Percentiles rank a stretch among this genome's conserved stretches.
These are phyloP conservation scores for Pterois miles DNA, from an alignment of 2,797 vertebrate species.

Conservation along the genomic window DNA sequence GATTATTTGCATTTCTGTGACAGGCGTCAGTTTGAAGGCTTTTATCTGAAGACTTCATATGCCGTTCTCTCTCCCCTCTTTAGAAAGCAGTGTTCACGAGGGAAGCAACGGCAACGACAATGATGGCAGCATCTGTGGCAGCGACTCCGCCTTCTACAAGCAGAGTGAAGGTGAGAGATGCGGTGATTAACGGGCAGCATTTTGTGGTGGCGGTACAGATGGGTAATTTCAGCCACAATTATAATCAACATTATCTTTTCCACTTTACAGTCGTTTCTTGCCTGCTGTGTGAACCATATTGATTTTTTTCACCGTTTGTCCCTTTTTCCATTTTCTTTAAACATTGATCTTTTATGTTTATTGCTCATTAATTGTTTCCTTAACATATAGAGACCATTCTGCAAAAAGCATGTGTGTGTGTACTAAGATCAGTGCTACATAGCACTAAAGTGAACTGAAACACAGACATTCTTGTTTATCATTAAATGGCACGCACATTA, in stretches of 20 bases:
- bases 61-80: slow-evolving; percentile 22
- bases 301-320: slow-evolving; percentile 9
- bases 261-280: background rate
- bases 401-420: background rate
- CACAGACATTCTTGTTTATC: background rate
- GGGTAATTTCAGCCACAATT: slow-evolving; percentile 22
- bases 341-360: slow-evolving; percentile 25
- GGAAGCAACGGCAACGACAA: slow-evolving; percentile 91
- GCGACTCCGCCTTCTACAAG: slow-evolving; percentile 93
- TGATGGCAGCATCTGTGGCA: slow-evolving; percentile 93
- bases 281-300: background rate
- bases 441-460: slow-evolving; percentile 5
- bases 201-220: slow-evolving; percentile 1
- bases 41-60: slow-evolving; percentile 28
- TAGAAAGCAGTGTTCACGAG: slow-evolving; percentile 90
- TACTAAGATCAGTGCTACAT: background rate
- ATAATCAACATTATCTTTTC: slow-evolving; percentile 18
- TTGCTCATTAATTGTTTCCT: slow-evolving; percentile 28
- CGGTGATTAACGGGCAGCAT: background rate
- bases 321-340: slow-evolving; percentile 39
- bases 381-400: slow-evolving; percentile 17
- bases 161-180: slow-evolving; percentile 89
- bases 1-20: slow-evolving; percentile 39
- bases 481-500: slow-evolving; percentile 17
- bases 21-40: slow-evolving; percentile 28